Evolutionary conservation across 2,888 invertebrate species (phyloP).

Genomic region (Hypercompe scribonia): DNA sequence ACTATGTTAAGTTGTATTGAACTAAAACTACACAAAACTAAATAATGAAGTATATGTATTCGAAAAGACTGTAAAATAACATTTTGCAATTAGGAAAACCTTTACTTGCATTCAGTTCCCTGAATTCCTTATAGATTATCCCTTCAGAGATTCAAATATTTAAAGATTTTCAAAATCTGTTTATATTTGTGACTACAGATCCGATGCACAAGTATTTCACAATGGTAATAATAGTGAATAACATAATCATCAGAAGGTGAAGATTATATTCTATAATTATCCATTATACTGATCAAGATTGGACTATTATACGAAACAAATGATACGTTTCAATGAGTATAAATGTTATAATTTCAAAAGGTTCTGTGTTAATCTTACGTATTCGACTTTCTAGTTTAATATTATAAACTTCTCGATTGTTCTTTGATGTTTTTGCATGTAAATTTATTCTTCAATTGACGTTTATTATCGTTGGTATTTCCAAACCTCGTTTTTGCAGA

Average conservation of each 20-base stretch:
- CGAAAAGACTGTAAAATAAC: too few species aligned
- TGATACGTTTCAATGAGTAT: not conserved
- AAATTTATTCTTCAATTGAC: conserved; percentile 6
- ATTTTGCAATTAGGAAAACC: too few species aligned
- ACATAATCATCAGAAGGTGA: not conserved
- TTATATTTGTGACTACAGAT: not conserved
- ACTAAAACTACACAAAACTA: not conserved
- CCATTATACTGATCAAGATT: conserved; percentile 3
- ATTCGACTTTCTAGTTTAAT: conserved; percentile 6
- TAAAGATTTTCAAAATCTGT: too few species aligned
- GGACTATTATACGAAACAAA: conserved; percentile 1
- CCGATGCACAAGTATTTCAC: not conserved
- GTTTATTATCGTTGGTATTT: conserved; percentile 28
- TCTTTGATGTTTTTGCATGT: conserved; percentile 28
- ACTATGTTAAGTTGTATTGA: too few species aligned
- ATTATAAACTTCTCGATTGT: conserved; percentile 17
- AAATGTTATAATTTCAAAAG: not conserved
- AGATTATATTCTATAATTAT: not conserved
- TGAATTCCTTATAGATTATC: too few species aligned
- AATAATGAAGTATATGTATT: not conserved
- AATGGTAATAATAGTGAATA: not conserved
- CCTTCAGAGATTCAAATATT: too few species aligned
- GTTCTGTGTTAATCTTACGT: conserved; percentile 6
- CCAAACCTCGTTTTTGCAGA: conserved; percentile 22
- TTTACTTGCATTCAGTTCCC: too few species aligned